Percentiles rank a stretch among this genome's conserved stretches.
Evolutionary conservation across 2,113 vertebrate genomes (phyloP).

Genomic region (Epinephelus lanceolatus): DNA sequence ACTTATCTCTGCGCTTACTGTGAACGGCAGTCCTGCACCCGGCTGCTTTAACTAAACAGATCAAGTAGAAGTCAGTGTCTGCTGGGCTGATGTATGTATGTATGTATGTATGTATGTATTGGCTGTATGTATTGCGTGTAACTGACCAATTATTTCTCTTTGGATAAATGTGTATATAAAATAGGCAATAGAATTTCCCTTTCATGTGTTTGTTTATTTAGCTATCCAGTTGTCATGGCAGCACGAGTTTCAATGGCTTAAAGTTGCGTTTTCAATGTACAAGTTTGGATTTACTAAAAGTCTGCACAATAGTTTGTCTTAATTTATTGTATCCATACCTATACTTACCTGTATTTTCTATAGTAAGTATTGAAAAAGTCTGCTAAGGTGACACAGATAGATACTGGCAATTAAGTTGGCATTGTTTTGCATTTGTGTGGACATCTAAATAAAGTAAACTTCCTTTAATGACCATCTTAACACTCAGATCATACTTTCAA

Average conservation of each 20-base stretch:
- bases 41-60: background rate
- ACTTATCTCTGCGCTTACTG: background rate
- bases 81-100: background rate
- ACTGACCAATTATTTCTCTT: background rate
- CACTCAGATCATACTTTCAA: too few relatives aligned
- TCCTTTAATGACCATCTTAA: background rate
- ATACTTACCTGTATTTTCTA: background rate
- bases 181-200: background rate
- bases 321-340: background rate
- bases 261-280: background rate
- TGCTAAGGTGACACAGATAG: background rate
- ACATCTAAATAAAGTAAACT: background rate
- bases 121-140: background rate
- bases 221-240: background rate
- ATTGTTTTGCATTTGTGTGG: background rate
- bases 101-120: background rate
- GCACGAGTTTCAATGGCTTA: background rate
- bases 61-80: background rate
- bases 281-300: background rate
- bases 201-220: background rate
- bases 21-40: background rate
- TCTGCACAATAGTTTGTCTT: background rate
- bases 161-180: background rate
- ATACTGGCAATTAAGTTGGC: background rate
- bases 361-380: background rate